These are phyloP conservation scores for Tenebrosternarchus preto DNA, from an alignment of 2,113 vertebrate species.

Conservation along the genomic window DNA sequence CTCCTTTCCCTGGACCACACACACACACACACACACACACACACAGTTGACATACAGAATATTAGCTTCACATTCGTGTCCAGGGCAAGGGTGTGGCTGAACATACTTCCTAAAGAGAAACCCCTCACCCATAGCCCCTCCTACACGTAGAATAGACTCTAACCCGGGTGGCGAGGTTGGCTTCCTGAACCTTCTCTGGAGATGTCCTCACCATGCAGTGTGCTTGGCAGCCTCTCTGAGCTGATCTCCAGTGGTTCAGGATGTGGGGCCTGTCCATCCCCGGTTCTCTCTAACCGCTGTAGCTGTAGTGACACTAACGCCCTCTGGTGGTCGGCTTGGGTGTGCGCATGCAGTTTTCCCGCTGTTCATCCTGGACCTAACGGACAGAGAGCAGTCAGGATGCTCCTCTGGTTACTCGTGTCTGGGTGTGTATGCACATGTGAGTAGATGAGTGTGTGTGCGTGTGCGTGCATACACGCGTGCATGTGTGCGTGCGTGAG, in stretches of 20 bases:
- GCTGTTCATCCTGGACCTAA: not conserved
- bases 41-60: not conserved
- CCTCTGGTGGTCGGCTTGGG: slow-evolving; percentile 47
- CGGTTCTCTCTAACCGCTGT: slow-evolving; percentile 43
- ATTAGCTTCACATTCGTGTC: slow-evolving; percentile 30
- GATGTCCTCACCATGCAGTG: not conserved
- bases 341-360: slow-evolving; percentile 37
- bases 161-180: not conserved
- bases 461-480: too few species aligned
- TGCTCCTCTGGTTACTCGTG: too few species aligned
- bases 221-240: not conserved
- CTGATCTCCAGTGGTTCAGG: slow-evolving; percentile 39
- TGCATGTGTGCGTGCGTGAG: not conserved
- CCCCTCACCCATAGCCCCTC: not conserved
- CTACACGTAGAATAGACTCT: slow-evolving; percentile 13
- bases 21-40: not conserved
- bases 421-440: too few species aligned
- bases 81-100: slow-evolving; percentile 47
- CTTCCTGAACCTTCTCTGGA: slow-evolving; percentile 41
- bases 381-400: slow-evolving; percentile 5
- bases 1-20: slow-evolving; percentile 61
- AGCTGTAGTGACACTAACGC: slow-evolving; percentile 51
- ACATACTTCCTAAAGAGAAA: slow-evolving; percentile 21
- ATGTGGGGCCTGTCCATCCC: slow-evolving; percentile 26
- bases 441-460: too few species aligned